Evolutionary conservation across 2,797 vertebrate species (phyloP), one percentile per base, ranked within the genome.

Genomic region (Spea hammondii): DNA sequence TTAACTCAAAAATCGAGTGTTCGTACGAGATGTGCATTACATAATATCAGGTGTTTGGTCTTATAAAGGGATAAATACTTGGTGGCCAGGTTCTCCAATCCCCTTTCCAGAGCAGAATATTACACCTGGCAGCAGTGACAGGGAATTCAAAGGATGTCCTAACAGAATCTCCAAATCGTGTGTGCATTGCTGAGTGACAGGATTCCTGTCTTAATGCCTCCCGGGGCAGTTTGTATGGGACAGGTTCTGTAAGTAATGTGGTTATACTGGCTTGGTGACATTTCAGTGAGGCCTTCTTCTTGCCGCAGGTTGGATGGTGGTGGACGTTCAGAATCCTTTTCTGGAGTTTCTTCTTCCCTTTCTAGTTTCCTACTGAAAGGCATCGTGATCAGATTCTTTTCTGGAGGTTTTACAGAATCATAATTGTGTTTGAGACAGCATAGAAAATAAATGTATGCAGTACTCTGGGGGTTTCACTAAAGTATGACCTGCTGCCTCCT

Each of bases 201-300:
- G 6, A 12, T 57, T 55, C 54, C 78, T 79, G 62, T 72, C n/a
- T 17, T 44, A 48, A 1, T 60, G 65, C 71, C 72, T 64, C 51
- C 47, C 49, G 77, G 76, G 51, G 64, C 53, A 11, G 47, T 46
- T n/a, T 47, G 11, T 8, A 46, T 68, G 44, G 72, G 78, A 69
- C 62, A 79, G 54, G 72, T 73, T 53, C 8, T 54, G 49, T 12
- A 6, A 64, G 57, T 65, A 74, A 74, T 74, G 78, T 46, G 50
- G 71, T 69, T 70, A 54, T 70, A 69, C 65, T 13, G 57, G 72
- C 65, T 74, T 44, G n/a, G 32, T 70, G 57, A 74, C 9, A 3
- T 60, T 32, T 74, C 46, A 50, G 8, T 47, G n/a, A 65, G 60
- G 59, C 70, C 32, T 8, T 51, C 32, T 51, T 1, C 59, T 17